Evolutionary conservation across 1,140 invertebrate genomes (phyloP), one percentile per base, ranked within the genome.

Genomic region (Orius insidiosus): DNA sequence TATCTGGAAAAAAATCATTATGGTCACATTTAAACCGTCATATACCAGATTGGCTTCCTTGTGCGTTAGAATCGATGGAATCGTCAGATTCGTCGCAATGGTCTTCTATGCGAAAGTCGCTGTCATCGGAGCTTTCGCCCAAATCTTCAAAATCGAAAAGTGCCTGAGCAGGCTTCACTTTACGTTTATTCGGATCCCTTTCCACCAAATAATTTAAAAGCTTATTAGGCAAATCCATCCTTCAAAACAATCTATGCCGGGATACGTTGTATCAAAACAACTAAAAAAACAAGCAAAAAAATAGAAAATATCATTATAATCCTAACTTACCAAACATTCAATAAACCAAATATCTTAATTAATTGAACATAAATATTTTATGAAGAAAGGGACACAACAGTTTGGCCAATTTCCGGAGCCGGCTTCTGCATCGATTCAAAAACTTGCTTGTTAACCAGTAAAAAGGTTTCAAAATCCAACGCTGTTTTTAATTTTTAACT

Each of bases 41-140:
- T 11, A 31, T 43, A 52, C 47, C 48, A 5, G 44, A 37, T 32
- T 36, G 36, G 35, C 37, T 45, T 9, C 38, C 48, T 30, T 38
- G 37, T 37, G 66, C 66, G 47, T 67, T 59, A 9, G 66, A 68
- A 55, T 74, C 68, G 6, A 69, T 60, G 3, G 69, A 74, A 60
- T 72, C 68, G 58, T 80, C 78, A 50, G 75, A 78, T 52, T 79
- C 75, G 55, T 82, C 76, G 36, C 76, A 75, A 53, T 86, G 81
- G 62, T 88, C 85, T 63, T 88, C 85, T 48, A 92, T 86, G 46
- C 87, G 72, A 66, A 92, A 95, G 65, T 96, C 90, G 54, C 86
- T 92, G 60, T 96, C 90, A 61, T 92, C 87, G 6, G 88, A 92
- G 64, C 87, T 92, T 60, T 93, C 88, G 32, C 79, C 85, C 7